Conservation (phyloP, 92 coral and sea anemone species). For the Actinernus sp. region DNA sequence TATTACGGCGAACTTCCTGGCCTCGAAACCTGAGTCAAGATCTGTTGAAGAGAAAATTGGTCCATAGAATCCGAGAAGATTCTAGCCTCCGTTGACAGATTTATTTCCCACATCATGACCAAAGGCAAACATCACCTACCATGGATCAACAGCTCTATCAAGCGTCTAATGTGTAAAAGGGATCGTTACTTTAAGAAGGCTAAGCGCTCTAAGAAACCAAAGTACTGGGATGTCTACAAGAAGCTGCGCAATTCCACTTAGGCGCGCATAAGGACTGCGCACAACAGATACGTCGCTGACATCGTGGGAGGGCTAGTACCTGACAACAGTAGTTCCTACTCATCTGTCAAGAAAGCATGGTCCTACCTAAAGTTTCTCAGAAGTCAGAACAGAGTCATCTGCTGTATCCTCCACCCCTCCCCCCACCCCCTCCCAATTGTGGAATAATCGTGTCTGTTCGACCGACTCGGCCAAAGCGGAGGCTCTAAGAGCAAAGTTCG, state of each 20-base stretch:
- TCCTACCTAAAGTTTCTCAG: too few species aligned
- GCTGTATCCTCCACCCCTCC: too few species aligned
- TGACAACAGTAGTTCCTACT: too few species aligned
- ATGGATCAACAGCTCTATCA: neutral
- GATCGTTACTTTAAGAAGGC: neutral
- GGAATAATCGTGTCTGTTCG: constrained; percentile 6
- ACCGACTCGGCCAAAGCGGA: neutral
- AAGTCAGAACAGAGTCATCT: too few species aligned
- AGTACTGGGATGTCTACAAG: neutral
- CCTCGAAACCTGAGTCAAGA: neutral
- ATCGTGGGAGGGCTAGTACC: neutral
- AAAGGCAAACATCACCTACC: neutral
- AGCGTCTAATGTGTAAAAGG: neutral
- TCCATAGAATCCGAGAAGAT: too few species aligned
- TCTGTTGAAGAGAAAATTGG: constrained; percentile 8
- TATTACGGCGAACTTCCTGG: neutral
- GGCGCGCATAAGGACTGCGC: neutral
- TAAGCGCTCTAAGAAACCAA: neutral
- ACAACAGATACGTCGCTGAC: neutral
- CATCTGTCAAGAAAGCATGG: neutral
- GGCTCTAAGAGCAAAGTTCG: neutral
- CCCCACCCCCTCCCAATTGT: neutral
- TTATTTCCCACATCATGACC: neutral
- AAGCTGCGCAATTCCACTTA: neutral
- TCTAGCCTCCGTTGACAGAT: too few species aligned